Base-by-base conservation (phyloP, 2,888 invertebrate species). In the Heteromyza rotundicornis region DNA sequence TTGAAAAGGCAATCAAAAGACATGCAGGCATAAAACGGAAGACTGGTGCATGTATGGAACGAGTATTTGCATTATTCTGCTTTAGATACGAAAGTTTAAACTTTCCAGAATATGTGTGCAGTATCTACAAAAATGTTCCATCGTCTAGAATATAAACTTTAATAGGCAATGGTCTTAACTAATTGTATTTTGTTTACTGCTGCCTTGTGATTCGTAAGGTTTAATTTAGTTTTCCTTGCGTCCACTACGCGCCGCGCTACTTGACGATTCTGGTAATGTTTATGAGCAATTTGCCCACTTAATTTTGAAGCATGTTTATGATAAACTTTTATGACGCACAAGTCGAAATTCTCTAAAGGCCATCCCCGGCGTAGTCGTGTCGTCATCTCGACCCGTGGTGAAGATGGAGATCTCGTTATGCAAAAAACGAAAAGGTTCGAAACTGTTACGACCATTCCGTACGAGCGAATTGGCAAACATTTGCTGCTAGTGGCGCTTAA, bases 401-500 rank as follows among this genome's bases (percentile, higher is more conserved):
- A 24, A 12, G 17, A 16, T 16, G 32, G 14, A 22, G 2, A 22
- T 17, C 35, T 27, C n/a, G 53, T 53, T 53, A 32, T 53, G 53
- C 53, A 53, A 53, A 53, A 54, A 20, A 12, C 10, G n/a, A 10
- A 40, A 40, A 27, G 5, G 10, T 27, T 27, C 27, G n/a, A n/a
- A n/a, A n/a, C 27, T 10, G 27, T 7, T 27, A 27, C 27, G 27
- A 27, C 10, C n/a, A 3, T 14, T 17, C 47, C 19, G 47, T 5
- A 20, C 5, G 17, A 19, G 20, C 10, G 17, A 3, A 7, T 20
- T 75, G 77, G 79, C 77, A 57, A 23, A 35, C 59, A 12, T 57
- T 62, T 58, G 57, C 35, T 55, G 73, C 66, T 66, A 68, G 68
- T 76, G 78, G 79, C 78, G 77, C 77, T 75, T 75, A 70, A 66